phyloP scores from a whole-genome alignment of 1,140 invertebrate genomes.

The Conus betulinus region DNA sequence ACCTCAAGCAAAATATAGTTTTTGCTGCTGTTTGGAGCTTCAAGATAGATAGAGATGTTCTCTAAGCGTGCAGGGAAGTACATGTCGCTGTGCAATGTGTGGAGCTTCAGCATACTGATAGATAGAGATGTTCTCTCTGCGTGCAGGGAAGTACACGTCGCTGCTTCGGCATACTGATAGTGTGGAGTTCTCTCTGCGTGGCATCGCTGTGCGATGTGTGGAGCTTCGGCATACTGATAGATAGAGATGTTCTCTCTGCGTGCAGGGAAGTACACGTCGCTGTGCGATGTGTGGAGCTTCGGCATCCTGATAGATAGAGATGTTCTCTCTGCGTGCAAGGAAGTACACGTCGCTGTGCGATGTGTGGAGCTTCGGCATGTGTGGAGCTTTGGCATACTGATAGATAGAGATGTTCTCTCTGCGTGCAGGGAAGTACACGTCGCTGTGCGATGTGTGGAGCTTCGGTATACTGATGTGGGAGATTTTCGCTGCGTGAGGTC shows the following conservation, averaged over 20 bases:
- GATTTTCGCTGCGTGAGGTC: conserved; percentile 94
- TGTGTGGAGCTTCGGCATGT: not conserved
- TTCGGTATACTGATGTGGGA: conserved; percentile 98
- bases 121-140: too few relatives aligned
- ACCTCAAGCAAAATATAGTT: too few relatives aligned
- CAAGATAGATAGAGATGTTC: too few relatives aligned
- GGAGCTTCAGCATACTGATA: too few relatives aligned
- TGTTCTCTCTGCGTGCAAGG: not conserved
- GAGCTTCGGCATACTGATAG: conserved; percentile 90
- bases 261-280: conserved; percentile 92
- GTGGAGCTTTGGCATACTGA: not conserved
- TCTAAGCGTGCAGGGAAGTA: too few relatives aligned
- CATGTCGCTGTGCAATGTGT: too few relatives aligned
- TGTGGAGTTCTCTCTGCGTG: too few relatives aligned
- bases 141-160: too few relatives aligned
- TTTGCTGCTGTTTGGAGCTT: too few relatives aligned
- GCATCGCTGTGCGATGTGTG: too few relatives aligned
- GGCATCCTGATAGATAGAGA: conserved; percentile 82
- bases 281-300: conserved; percentile 99
- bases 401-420: not conserved
- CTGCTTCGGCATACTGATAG: too few relatives aligned
- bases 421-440: conserved; percentile 91
- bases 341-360: not conserved
- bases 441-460: conserved; percentile 98
- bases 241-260: not conserved